Evolutionary conservation across 2,888 invertebrate genomes (phyloP).

Genomic region (Tortrix viridana): DNA sequence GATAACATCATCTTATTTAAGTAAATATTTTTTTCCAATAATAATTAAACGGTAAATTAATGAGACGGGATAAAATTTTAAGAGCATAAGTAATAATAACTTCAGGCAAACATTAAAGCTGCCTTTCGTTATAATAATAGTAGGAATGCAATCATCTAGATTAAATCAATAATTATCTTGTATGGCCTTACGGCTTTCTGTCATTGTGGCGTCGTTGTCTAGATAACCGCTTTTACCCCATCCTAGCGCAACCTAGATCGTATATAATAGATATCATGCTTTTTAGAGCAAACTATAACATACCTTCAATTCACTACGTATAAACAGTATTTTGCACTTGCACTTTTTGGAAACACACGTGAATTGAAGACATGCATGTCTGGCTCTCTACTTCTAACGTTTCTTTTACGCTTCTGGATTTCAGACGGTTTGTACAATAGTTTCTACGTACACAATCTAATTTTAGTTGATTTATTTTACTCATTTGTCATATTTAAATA

Average conservation of each 20-base stretch:
- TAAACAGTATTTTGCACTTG: conserved; percentile 58
- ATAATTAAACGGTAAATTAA: no score
- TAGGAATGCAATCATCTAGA: conserved; percentile 36
- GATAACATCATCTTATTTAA: no score
- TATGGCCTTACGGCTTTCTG: background rate
- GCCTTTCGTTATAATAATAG: background rate
- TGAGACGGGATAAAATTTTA: no score
- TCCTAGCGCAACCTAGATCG: conserved; percentile 45
- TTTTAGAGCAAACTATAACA: conserved; percentile 76
- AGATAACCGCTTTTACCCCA: conserved; percentile 43
- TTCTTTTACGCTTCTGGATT: conserved; percentile 32
- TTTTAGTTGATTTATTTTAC: background rate
- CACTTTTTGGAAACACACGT: conserved; percentile 53
- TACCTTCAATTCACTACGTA: conserved; percentile 80
- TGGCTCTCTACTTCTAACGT: conserved; percentile 72
- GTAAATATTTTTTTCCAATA: no score
- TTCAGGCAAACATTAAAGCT: no score
- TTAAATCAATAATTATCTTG: background rate
- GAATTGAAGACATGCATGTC: conserved; percentile 83
- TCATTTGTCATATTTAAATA: background rate
- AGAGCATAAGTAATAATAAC: no score
- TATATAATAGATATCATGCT: conserved; percentile 79
- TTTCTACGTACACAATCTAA: background rate
- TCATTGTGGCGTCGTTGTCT: conserved; percentile 6
- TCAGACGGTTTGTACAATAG: conserved; percentile 25